Conservation (phyloP, 2,113 vertebrate genomes). For the Ursus arctos region DNA sequence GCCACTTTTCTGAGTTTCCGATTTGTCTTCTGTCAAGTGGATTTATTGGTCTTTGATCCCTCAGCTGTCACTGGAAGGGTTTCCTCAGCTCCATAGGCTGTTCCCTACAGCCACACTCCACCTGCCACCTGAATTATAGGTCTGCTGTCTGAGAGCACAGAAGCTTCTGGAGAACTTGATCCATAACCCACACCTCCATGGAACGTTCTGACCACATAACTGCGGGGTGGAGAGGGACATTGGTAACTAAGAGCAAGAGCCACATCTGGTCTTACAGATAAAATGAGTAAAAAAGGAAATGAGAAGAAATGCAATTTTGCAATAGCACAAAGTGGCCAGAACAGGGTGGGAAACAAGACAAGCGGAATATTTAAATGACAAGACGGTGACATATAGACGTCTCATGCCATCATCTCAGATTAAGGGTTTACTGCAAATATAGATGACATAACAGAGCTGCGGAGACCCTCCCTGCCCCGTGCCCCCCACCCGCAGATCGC, state of each 20-base stretch:
- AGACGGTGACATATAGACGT: too few species aligned
- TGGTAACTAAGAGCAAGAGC: background rate
- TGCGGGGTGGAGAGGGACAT: background rate
- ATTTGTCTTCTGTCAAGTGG: background rate
- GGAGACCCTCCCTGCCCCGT: background rate
- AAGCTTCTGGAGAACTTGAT: background rate
- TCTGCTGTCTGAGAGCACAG: background rate
- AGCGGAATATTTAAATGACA: too few species aligned
- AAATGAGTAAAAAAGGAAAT: background rate
- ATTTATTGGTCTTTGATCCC: background rate
- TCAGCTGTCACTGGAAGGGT: background rate
- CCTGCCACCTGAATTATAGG: background rate
- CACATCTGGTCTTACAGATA: background rate
- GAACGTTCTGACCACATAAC: background rate
- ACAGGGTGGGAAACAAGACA: background rate
- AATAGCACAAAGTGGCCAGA: background rate
- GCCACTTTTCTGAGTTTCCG: background rate
- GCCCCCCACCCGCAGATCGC: background rate
- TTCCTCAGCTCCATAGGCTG: background rate
- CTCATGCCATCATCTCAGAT: background rate
- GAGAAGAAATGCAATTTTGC: background rate
- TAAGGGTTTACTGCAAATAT: background rate
- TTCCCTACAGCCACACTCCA: background rate
- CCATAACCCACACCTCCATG: background rate
- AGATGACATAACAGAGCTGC: background rate